Conservation (phyloP, 1,140 invertebrate species). For the Atta colombica region DNA sequence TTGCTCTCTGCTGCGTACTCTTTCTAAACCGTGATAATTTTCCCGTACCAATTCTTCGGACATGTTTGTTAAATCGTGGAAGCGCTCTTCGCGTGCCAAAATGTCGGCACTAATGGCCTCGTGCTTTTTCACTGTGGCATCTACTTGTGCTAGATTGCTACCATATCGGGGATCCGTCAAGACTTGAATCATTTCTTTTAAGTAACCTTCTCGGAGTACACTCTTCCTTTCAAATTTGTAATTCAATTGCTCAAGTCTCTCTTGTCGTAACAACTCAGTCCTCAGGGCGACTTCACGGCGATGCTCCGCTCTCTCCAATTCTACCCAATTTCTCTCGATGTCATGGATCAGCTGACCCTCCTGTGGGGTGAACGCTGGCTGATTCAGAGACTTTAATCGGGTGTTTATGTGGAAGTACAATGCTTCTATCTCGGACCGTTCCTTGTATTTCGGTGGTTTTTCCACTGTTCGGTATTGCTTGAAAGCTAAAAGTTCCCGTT, state of each 20-base stretch:
- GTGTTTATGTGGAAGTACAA: constrained; percentile 99
- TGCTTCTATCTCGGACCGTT: constrained; percentile 98
- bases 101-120: constrained; percentile 99
- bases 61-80: constrained; percentile 97
- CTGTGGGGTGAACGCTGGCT: constrained; percentile 95
- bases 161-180: constrained; percentile 97
- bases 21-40: constrained; percentile 96
- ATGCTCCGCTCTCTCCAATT: constrained; percentile 97
- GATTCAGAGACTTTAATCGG: constrained; percentile 96
- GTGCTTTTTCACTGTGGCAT: constrained; percentile 99
- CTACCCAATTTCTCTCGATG: constrained; percentile 96
- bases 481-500: constrained; percentile 95
- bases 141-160: constrained; percentile 96
- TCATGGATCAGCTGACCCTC: constrained; percentile 97
- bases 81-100: constrained; percentile 96
- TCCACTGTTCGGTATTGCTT: constrained; percentile 98
- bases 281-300: constrained; percentile 96
- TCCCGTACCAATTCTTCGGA: constrained; percentile 96
- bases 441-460: constrained; percentile 99
- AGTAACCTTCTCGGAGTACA: constrained; percentile 95
- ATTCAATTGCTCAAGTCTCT: constrained; percentile 97
- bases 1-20: constrained; percentile 93
- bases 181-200: constrained; percentile 99
- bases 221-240: constrained; percentile 98
- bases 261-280: constrained; percentile 96